Evolutionary conservation across 2,888 invertebrate species (phyloP).

Genomic region (Ichneumoninae sp.): DNA sequence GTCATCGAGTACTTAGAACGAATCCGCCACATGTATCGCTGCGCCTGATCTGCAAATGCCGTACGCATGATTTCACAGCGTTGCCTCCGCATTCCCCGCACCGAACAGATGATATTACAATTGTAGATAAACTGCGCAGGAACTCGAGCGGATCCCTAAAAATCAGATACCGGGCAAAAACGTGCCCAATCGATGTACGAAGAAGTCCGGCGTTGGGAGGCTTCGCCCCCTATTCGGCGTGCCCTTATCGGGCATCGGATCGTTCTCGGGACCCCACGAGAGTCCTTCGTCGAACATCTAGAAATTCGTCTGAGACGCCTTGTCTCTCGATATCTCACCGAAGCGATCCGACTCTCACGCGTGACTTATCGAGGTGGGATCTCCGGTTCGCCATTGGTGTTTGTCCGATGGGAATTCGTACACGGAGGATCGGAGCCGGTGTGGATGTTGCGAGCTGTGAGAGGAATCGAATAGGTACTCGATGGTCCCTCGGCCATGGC

Average conservation of each 20-base stretch:
- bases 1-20: too few species aligned
- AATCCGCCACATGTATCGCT: too few species aligned
- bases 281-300: slow-evolving; percentile 44
- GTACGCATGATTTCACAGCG: not conserved
- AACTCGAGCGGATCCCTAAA: not conserved
- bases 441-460: slow-evolving; percentile 44
- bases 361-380: slow-evolving; percentile 64
- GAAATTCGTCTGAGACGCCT: slow-evolving; percentile 63
- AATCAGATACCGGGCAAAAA: not conserved
- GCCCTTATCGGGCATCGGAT: slow-evolving; percentile 12
- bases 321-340: slow-evolving; percentile 41
- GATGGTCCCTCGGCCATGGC: slow-evolving; percentile 35
- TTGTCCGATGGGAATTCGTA: slow-evolving; percentile 61
- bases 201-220: not conserved
- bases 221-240: not conserved
- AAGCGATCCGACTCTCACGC: slow-evolving; percentile 61
- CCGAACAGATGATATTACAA: not conserved
- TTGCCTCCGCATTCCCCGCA: not conserved
- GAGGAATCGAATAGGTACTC: slow-evolving; percentile 62
- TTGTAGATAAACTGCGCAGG: not conserved
- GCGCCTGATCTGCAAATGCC: too few species aligned
- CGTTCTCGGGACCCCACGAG: slow-evolving; percentile 25
- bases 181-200: slow-evolving; percentile 5
- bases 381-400: slow-evolving; percentile 43
- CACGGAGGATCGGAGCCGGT: slow-evolving; percentile 29